Evolutionary conservation across 2,888 invertebrate genomes (phyloP).

Genomic region (Flexamia atlantica): DNA sequence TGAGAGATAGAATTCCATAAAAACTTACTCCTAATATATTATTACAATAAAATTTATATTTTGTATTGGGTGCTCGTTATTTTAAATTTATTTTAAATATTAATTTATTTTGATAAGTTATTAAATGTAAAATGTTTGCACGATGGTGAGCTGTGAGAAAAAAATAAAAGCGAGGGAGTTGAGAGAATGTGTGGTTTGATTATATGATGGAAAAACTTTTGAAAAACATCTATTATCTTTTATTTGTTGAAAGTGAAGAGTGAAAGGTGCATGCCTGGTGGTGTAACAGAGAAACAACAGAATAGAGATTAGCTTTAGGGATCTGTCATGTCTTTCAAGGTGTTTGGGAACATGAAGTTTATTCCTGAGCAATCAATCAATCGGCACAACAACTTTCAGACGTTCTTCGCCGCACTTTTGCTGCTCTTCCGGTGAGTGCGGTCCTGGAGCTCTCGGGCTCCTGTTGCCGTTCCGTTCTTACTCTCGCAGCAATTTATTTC

Average conservation of each 20-base stretch:
- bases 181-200: not conserved
- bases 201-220: not conserved
- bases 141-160: too few species aligned
- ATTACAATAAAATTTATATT: too few species aligned
- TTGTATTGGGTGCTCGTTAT: too few species aligned
- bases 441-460: constrained; percentile 44
- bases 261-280: constrained; percentile 17
- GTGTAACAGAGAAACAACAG: not conserved
- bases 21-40: too few species aligned
- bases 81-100: too few species aligned
- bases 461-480: not conserved
- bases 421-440: constrained; percentile 93
- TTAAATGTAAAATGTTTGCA: too few species aligned
- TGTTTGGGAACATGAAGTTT: constrained; percentile 95
- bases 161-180: too few species aligned
- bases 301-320: constrained; percentile 40
- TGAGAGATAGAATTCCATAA: too few species aligned
- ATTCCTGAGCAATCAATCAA: constrained; percentile 91
- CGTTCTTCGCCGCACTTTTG: constrained; percentile 94
- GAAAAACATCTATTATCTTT: too few species aligned
- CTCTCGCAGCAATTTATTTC: too few species aligned
- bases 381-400: constrained; percentile 97
- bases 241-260: not conserved
- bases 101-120: too few species aligned
- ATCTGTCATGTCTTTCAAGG: constrained; percentile 78